Evolutionary conservation across 1,140 invertebrate species (phyloP).

Genomic region (Drosophila subobscura): DNA sequence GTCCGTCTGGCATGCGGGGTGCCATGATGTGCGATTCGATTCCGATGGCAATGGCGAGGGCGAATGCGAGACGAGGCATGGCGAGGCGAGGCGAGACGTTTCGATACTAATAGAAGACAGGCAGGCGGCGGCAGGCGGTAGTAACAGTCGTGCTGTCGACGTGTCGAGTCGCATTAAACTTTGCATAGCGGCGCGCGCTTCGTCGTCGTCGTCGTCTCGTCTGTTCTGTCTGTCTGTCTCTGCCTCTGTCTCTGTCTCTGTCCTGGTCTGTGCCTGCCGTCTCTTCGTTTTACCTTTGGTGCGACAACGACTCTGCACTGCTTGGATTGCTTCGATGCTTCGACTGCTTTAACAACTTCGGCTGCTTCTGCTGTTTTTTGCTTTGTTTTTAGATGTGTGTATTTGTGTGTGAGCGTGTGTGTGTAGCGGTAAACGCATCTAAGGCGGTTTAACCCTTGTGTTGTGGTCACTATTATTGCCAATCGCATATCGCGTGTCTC

Average conservation of each 20-base stretch:
- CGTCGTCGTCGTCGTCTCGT: not conserved
- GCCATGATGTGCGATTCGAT: no score
- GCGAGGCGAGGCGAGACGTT: not conserved
- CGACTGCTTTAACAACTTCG: no score
- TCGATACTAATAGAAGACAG: slow-evolving; percentile 23
- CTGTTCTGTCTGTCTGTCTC: slow-evolving; percentile 13
- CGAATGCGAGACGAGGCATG: not conserved
- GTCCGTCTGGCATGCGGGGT: not conserved
- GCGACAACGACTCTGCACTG: no score
- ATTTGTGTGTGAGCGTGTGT: not conserved
- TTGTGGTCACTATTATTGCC: not conserved
- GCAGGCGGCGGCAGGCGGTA: slow-evolving; percentile 56
- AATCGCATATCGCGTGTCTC: no score
- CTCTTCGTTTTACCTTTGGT: no score
- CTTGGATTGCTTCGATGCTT: no score
- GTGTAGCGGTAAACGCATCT: no score
- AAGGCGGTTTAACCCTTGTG: not conserved
- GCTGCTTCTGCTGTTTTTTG: no score
- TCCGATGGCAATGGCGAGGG: no score
- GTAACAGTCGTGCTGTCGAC: slow-evolving; percentile 76
- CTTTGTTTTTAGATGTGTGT: not conserved
- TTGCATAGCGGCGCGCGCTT: slow-evolving; percentile 58
- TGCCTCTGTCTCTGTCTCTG: not conserved
- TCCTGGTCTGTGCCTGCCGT: no score
- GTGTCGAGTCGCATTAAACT: slow-evolving; percentile 73